phyloP scores from a whole-genome alignment of 2,113 vertebrate genomes.

The Alligator mississippiensis region DNA sequence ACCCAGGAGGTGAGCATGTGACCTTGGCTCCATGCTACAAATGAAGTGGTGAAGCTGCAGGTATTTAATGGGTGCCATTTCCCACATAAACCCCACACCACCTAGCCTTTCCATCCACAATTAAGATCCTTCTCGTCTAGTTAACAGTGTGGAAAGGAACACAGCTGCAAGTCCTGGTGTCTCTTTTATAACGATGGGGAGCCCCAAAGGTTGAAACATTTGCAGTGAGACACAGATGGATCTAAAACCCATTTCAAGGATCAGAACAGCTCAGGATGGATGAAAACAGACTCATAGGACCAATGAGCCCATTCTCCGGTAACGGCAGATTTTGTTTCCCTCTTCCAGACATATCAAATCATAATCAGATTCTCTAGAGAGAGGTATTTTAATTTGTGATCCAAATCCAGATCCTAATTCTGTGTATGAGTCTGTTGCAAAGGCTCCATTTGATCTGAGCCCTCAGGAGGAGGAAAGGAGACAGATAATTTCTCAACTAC shows the following conservation, averaged over 20 bases:
- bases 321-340: no score
- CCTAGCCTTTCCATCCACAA: background rate
- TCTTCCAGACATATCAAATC: no score
- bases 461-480: background rate
- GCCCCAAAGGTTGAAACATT: fast-evolving
- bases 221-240: fast-evolving
- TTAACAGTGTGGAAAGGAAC: fast-evolving
- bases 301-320: background rate
- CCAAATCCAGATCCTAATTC: background rate
- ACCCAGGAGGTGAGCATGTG: background rate
- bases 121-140: fast-evolving
- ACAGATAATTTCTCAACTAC: background rate
- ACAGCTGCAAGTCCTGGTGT: background rate
- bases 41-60: background rate
- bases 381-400: background rate
- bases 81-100: background rate
- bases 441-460: background rate
- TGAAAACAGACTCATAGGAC: background rate
- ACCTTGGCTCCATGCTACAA: background rate
- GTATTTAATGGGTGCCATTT: background rate
- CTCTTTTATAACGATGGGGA: background rate
- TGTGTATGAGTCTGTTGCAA: background rate
- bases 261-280: fast-evolving
- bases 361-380: background rate
- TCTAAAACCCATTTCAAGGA: background rate